phyloP scores from a whole-genome alignment of 2,888 invertebrate genomes.

The Clunio marinus region DNA sequence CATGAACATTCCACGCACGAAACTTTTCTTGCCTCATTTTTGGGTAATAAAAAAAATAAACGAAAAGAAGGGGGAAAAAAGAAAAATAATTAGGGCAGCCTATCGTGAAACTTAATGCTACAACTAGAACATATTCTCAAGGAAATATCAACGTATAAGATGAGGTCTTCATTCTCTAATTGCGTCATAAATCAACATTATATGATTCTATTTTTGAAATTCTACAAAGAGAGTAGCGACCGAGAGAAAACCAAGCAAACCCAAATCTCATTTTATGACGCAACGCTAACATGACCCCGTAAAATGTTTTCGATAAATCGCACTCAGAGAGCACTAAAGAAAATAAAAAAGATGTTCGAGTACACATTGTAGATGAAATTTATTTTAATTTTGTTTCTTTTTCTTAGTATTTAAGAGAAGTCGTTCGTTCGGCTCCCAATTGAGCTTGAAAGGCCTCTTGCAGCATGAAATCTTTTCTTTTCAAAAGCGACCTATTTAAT shows the following conservation, averaged over 20 bases:
- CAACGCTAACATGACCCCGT: slow-evolving; percentile 15
- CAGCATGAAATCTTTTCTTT: slow-evolving; percentile 9
- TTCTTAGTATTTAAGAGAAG: background rate
- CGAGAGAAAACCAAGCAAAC: background rate
- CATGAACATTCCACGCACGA: background rate
- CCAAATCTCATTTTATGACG: background rate
- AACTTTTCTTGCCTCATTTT: background rate
- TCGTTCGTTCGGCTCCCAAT: background rate
- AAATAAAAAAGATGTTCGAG: background rate
- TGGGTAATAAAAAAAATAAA: background rate
- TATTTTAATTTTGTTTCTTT: background rate
- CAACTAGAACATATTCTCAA: background rate
- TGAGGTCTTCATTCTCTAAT: background rate
- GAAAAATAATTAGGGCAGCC: background rate
- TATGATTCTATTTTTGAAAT: slow-evolving; percentile 5
- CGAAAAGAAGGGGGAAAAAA: no score
- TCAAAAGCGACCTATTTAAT: slow-evolving; percentile 3
- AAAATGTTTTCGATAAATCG: background rate
- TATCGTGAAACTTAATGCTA: background rate
- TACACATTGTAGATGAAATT: background rate
- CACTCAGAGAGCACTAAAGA: background rate
- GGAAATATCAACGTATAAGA: background rate
- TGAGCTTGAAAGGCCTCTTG: no score
- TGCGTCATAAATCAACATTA: slow-evolving; percentile 22
- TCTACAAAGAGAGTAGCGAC: background rate